Base-by-base conservation (phyloP, 2,888 invertebrate genomes). In the Laothoe populi region DNA sequence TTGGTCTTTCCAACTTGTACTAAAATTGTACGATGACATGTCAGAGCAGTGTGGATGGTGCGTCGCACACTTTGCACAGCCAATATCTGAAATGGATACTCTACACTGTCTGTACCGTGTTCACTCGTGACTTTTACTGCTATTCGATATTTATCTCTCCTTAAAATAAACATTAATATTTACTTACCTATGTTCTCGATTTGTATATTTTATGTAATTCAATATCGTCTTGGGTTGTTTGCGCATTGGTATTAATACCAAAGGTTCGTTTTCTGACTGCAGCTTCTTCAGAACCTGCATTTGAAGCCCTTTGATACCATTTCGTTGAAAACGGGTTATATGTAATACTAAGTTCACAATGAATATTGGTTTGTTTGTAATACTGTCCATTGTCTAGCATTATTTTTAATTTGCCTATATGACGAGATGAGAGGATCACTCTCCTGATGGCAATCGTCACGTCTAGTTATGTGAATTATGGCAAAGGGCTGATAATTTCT, bases 81-180 rank as follows among this genome's bases (percentile, higher is more conserved):
- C 82, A 82, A 86, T 87, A 85, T 84, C 78, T 78, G 74, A 85
- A 84, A 83, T 83, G 82, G 81, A 86, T 86, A 85, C 84, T 85
- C 83, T 86, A 84, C 84, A 81, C 77, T 75, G 78, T 75, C 60
- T 49, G 42, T 61, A 77, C 69, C 69, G 71, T 66, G 66, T 71
- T 77, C 74, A 70, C 72, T 66, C 74, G 72, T 73, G 83, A 86
- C 83, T 74, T 86, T 86, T 85, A 87, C 75, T 75, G 72, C 73
- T 64, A 67, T 72, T 73, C 60, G 60, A 61, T 61, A 61, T 81
- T 80, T 78, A 78, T 78, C 67, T 70, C 73, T 73, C 71, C 72
- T 69, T 74, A 78, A 53, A 81, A 80, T 77, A 75, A 79, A 77
- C 78, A 78, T 81, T 78, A 79, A 75, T 65, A 61, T 66, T 64